Base-by-base conservation (phyloP, 2,113 vertebrate genomes). In the Poeciliopsis turrubarensis region DNA sequence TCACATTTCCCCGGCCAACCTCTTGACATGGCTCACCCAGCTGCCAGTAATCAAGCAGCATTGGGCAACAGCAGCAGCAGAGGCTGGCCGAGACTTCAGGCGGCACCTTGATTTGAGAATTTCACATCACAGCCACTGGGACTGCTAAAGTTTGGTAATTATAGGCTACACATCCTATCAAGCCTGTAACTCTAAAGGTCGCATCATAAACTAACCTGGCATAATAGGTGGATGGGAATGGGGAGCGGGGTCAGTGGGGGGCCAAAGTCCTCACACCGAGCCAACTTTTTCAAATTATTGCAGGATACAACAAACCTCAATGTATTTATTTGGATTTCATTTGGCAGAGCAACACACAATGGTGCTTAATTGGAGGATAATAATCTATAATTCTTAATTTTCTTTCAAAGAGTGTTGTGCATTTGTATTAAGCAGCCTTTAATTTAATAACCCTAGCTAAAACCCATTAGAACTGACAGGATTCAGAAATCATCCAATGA, bases 41-140 rank as follows among this genome's bases (percentile, higher is more conserved):
- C 85, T 89, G 81, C 86, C 89, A 89, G 87, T 89, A 94, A 93
- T 92, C 86, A 90, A 86, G 78, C 66, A 75, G 84, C 81, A 78
- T 68, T 86, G 84, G 86, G 81, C 87, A 84, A 81, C 73, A 34
- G 78, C 37, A 62, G 34, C 44, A 47, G 44, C 37, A 74, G 13
- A 47, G 79, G 64, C 32, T 12, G 68, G 61, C 79, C 70, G 83
- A 89, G 87, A 84, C 89, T 82, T 83, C 84, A 88, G 79, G 87
- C 86, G 75, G 86, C 86, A 92, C 90, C 91, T 92, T 94, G 87
- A 92, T 90, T 94, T 90, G 83, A 84, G 86, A 88, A 85, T 88
- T 91, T 84, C 79, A 83, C 85, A 86, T 91, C 83, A 89, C 78
- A 89, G 87, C 87, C 86, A 86, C 81, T 62, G 83, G 87, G 73